Evolutionary conservation across 2,113 vertebrate genomes (phyloP).

Genomic region (Tauraco erythrolophus): DNA sequence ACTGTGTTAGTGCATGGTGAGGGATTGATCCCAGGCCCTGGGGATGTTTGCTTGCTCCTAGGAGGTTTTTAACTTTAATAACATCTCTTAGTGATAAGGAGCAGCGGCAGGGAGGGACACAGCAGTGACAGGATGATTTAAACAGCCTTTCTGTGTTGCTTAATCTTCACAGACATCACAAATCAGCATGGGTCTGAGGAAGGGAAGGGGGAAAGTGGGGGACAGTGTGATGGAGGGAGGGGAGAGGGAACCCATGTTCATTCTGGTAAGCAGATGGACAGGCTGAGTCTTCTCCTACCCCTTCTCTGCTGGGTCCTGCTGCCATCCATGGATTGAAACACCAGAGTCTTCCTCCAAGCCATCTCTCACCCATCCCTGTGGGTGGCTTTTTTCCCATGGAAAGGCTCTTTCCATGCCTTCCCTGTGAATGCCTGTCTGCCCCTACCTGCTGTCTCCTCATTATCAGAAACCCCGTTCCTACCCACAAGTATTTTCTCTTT

Average conservation of each 20-base stretch:
- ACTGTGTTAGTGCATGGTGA: background rate
- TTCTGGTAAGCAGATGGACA: background rate
- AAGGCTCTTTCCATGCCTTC: background rate
- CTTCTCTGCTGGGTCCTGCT: background rate
- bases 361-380: background rate
- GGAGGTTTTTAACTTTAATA: conserved; percentile 73
- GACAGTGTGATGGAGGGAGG: background rate
- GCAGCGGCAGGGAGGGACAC: background rate
- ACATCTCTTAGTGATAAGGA: conserved; percentile 39
- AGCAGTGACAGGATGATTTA: conserved; percentile 74
- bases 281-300: background rate
- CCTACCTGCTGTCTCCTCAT: background rate
- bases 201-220: background rate
- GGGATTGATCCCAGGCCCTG: background rate
- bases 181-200: conserved; percentile 46
- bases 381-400: too few species aligned
- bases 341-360: background rate
- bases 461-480: background rate
- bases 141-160: conserved; percentile 66
- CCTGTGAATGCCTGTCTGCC: background rate
- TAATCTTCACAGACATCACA: conserved; percentile 67
- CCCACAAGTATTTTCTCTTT: background rate
- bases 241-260: background rate
- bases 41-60: conserved; percentile 28
- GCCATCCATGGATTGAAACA: background rate